A percentile compares a stretch with the other conserved stretches of the same genome.
phyloP scores from a whole-genome alignment of 2,797 vertebrate species.

The Paramormyrops hopkinsi region DNA sequence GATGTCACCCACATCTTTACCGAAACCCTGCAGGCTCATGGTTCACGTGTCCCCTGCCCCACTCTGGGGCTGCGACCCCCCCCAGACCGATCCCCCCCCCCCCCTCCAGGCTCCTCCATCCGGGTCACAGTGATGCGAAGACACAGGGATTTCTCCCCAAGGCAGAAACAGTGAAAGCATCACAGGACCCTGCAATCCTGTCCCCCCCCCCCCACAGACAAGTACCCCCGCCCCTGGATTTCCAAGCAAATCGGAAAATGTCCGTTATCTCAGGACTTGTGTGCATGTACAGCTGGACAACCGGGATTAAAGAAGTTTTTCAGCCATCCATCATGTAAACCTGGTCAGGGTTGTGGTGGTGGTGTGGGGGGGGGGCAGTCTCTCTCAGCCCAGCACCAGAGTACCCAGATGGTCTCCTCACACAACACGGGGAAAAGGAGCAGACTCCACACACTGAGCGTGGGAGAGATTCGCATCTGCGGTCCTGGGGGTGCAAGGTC shows the following conservation, averaged over 20 bases:
- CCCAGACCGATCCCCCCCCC: neutral
- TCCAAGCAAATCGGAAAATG: neutral
- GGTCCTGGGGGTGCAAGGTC: neutral
- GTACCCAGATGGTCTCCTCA: neutral
- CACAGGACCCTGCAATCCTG: neutral
- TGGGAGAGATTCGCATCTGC: neutral
- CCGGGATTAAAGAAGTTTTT: neutral
- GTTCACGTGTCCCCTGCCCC: neutral
- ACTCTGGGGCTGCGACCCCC: neutral
- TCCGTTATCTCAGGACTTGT: neutral
- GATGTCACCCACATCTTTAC: neutral
- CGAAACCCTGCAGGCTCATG: neutral
- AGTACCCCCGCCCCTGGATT: neutral
- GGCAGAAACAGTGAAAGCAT: neutral
- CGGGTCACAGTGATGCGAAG: neutral
- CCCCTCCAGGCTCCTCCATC: neutral
- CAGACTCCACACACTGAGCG: neutral
- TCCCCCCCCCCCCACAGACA: neutral
- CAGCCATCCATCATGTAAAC: neutral
- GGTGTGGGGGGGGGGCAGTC: neutral
- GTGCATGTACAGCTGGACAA: neutral
- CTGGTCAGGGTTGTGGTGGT: neutral
- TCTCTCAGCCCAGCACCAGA: neutral
- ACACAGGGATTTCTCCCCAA: neutral
- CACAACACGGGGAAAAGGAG: neutral